phyloP scores from a whole-genome alignment of 1,140 invertebrate genomes.

The Drosophila kikkawai region DNA sequence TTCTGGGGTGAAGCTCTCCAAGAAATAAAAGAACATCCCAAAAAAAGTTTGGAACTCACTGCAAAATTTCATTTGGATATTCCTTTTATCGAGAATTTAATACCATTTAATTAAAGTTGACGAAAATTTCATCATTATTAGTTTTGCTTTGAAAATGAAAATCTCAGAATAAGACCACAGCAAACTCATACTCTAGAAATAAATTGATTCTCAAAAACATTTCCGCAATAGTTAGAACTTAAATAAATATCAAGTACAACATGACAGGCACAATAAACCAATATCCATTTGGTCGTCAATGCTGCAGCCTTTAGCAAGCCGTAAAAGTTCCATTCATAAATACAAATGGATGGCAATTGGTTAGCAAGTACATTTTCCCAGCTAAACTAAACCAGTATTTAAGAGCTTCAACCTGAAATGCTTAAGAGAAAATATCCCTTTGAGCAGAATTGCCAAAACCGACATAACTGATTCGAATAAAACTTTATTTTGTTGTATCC shows the following conservation, averaged over 20 bases:
- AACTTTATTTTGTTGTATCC: too few species aligned
- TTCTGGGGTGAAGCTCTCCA: conserved; percentile 1
- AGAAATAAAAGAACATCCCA: conserved; percentile 1
- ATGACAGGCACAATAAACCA: conserved; percentile 13
- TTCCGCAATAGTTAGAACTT: neutral
- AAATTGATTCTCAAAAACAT: neutral
- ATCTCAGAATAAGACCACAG: neutral
- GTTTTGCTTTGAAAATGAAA: neutral
- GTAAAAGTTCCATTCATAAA: conserved; percentile 43
- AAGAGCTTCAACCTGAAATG: conserved; percentile 22
- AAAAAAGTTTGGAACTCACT: neutral
- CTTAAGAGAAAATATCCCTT: conserved; percentile 1
- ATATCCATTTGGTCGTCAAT: conserved; percentile 17
- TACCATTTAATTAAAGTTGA: neutral
- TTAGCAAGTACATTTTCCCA: conserved; percentile 25
- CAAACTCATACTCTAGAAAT: neutral
- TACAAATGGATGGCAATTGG: neutral
- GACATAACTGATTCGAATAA: too few species aligned
- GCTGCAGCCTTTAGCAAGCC: neutral
- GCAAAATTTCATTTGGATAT: neutral
- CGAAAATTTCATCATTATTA: neutral
- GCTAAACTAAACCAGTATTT: conserved; percentile 41
- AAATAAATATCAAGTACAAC: conserved; percentile 17
- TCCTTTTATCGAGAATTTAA: neutral
- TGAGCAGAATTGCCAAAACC: too few species aligned